Evolutionary conservation across 2,797 vertebrate species (phyloP).

Genomic region (Tokudaia muenninki): DNA sequence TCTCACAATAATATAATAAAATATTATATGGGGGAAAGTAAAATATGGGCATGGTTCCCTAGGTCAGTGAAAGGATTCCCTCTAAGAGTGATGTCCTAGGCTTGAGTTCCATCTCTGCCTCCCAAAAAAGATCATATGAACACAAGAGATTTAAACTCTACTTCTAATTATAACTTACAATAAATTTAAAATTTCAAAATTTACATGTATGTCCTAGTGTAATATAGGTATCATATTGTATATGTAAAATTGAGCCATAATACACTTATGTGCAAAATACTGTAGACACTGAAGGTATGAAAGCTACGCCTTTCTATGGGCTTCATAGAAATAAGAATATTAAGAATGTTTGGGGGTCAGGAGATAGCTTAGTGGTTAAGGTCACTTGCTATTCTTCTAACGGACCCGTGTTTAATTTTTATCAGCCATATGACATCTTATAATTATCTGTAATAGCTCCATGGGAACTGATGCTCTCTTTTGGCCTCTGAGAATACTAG

Average conservation of each 20-base stretch:
- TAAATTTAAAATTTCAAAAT: slow-evolving; percentile 35
- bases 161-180: slow-evolving; percentile 15
- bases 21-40: not conserved
- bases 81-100: not conserved
- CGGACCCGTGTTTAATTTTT: not conserved
- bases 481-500: not conserved
- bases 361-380: not conserved
- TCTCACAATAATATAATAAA: not conserved
- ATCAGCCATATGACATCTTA: not conserved
- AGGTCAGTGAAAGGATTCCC: not conserved
- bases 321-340: not conserved
- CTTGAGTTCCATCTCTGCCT: not conserved
- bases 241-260: not conserved
- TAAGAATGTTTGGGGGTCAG: not conserved
- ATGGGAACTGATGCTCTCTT: not conserved
- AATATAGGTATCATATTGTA: not conserved
- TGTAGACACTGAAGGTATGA: not conserved
- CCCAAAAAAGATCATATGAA: not conserved
- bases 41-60: not conserved
- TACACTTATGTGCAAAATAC: slow-evolving; percentile 2
- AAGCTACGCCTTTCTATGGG: not conserved
- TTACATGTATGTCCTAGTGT: slow-evolving; percentile 30
- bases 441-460: not conserved
- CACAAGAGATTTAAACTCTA: not conserved
- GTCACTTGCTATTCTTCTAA: not conserved